Base-by-base conservation (phyloP, 2,888 invertebrate species). In the Gymnosoma rotundatum region DNA sequence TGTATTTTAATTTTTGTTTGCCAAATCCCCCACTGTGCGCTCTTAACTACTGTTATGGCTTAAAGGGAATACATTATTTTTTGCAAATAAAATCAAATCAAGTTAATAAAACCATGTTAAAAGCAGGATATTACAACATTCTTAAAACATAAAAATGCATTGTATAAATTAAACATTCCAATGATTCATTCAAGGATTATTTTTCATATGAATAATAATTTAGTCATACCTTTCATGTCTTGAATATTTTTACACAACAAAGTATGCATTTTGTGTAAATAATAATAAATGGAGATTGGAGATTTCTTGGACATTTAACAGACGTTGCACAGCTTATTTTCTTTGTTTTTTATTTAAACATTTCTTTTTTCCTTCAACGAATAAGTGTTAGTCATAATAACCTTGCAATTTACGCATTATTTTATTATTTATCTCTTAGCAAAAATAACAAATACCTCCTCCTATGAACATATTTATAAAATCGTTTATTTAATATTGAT, bases 251-350 rank as follows among this genome's bases (percentile, higher is more conserved):
- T 42, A 12, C 32, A 32, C 36, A 60, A 36, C 25, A 20, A 69
- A 14, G 42, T 9, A 45, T 48, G 20, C 52, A 61, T 54, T 52
- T 52, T 69, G 42, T 18, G 20, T 54, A n/a, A 58, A 70, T 52
- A 48, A 73, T 63, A 52, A 79, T 60, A 73, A 73, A 79, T 60
- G 56, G 56, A 14, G 63, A 70, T 78, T 60, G 56, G 56, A 14
- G 63, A 70, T 78, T 69, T 61, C 38, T 64, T 63, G 48, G 70
- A 78, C 56, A 78, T 78, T 78, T 72, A 78, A 18, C 78, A 78
- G 52, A 48, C 76, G 25, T 76, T 32, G 21, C 50, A 56, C 38
- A 50, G 52, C n/a, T 20, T 16, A 6, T 25, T 14, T 21, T 60
- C 50, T 12, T 45, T 79, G 1, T 73, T 80, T 12, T 14, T 80